Evolutionary conservation across 2,113 vertebrate genomes (phyloP).

Genomic region (Urocynchramus pylzowi): DNA sequence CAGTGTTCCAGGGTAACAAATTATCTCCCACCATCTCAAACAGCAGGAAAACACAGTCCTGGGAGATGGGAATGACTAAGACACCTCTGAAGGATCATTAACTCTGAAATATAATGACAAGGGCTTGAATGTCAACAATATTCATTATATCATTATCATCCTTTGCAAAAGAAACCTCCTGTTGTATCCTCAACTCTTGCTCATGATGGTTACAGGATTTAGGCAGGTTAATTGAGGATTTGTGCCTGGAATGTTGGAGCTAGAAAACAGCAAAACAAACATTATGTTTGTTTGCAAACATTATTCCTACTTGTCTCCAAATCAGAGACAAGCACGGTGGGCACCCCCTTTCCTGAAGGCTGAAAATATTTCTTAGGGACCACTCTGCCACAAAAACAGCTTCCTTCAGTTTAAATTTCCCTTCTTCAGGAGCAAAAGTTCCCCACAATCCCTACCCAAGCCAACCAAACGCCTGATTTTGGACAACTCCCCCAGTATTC

Average conservation of each 20-base stretch:
- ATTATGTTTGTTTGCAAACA: too few species aligned
- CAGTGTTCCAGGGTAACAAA: background rate
- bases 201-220: background rate
- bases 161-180: background rate
- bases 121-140: conserved; percentile 11
- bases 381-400: background rate
- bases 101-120: conserved; percentile 1
- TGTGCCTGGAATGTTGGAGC: background rate
- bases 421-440: background rate
- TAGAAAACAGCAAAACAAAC: background rate
- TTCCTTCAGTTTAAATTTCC: background rate
- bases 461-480: background rate
- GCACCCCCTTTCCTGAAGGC: background rate
- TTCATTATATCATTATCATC: background rate
- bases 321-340: background rate
- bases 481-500: background rate
- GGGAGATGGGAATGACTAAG: background rate
- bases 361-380: background rate
- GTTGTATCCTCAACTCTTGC: background rate
- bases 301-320: background rate
- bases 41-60: background rate
- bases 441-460: background rate
- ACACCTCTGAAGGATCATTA: background rate
- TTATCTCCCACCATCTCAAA: background rate
- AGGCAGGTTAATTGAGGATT: background rate